Conservation (phyloP, 2,797 vertebrate genomes). For the Dicrostonyx torquatus region DNA sequence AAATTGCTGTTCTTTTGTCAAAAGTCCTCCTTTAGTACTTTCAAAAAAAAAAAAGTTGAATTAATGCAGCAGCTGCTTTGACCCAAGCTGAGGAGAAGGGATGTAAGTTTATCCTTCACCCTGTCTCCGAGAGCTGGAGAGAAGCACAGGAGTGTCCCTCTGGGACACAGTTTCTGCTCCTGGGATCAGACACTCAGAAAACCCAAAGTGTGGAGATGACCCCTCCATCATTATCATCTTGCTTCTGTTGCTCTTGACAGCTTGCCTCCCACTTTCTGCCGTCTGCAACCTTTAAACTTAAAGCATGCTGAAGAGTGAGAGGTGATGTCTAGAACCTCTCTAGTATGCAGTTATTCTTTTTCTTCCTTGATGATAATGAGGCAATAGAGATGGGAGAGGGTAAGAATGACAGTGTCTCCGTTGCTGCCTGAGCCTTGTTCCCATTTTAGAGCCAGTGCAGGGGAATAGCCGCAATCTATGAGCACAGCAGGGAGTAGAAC, state of each 20-base stretch:
- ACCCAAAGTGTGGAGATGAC: not conserved
- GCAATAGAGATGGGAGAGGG: not conserved
- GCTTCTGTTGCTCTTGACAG: not conserved
- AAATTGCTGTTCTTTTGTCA: not conserved
- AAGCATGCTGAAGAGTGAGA: not conserved
- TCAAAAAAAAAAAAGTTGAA: not conserved
- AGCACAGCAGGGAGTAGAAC: not conserved
- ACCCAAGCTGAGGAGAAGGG: not conserved
- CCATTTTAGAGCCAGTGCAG: not conserved
- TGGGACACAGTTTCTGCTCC: not conserved
- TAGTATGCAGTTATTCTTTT: not conserved
- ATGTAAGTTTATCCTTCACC: not conserved
- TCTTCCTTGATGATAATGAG: conserved; percentile 8
- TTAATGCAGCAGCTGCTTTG: conserved; percentile 10
- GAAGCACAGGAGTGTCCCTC: not conserved
- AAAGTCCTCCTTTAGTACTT: not conserved
- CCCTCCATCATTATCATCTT: not conserved
- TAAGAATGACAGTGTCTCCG: not conserved
- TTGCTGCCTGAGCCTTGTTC: not conserved
- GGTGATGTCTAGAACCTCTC: not conserved
- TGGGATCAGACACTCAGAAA: not conserved
- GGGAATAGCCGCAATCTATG: not conserved
- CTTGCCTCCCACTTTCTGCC: not conserved
- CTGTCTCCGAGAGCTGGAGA: not conserved
- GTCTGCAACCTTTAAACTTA: not conserved